Conservation (phyloP, 2,113 vertebrate genomes). For the Miniopterus natalensis region DNA sequence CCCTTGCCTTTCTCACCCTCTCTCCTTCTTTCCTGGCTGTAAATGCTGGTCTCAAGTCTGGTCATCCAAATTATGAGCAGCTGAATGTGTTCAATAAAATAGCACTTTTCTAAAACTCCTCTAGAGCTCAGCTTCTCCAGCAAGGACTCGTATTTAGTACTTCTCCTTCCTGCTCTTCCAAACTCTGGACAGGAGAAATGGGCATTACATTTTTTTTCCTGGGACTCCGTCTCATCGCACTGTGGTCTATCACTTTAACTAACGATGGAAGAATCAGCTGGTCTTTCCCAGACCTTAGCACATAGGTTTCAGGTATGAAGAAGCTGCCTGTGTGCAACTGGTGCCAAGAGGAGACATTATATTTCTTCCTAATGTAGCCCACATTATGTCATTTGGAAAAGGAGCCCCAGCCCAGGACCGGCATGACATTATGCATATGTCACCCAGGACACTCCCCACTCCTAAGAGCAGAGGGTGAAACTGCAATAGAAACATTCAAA, state of each 20-base stretch:
- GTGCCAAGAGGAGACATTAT: neutral
- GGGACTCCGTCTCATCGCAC: neutral
- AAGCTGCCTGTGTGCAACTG: neutral
- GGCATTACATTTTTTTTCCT: neutral
- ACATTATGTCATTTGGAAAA: constrained; percentile 11
- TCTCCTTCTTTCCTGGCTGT: neutral
- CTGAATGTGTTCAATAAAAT: neutral
- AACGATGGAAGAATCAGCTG: neutral
- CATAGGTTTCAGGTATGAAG: neutral
- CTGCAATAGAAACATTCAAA: neutral
- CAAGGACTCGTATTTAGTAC: neutral
- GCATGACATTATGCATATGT: neutral
- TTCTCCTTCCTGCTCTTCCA: neutral
- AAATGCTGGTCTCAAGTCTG: neutral
- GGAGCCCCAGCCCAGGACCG: neutral
- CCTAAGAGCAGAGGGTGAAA: neutral
- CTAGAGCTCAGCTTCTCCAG: neutral
- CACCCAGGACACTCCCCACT: neutral
- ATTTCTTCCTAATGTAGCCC: neutral
- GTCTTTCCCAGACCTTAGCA: neutral
- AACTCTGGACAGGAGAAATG: neutral
- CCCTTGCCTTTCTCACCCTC: neutral
- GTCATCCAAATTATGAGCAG: neutral
- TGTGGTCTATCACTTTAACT: neutral
- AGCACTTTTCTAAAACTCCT: neutral